Evolutionary conservation across 2,113 vertebrate species (phyloP), one percentile per base, ranked within the genome.

Genomic region (Pitta sordida): DNA sequence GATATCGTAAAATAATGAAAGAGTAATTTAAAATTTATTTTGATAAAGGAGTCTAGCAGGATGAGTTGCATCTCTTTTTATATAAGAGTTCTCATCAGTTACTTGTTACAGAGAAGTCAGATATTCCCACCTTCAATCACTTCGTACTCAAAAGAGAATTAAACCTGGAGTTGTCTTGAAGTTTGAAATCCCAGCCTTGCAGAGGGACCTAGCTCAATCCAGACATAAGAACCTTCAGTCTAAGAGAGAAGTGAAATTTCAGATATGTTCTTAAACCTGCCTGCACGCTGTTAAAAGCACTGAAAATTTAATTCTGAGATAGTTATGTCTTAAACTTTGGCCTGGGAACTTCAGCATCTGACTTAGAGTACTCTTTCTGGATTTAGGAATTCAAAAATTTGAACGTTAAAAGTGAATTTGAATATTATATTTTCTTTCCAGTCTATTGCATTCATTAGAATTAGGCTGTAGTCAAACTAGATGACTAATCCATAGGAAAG

Each of bases 341-440:
- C 12, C 14, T 52, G 13, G 13, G 11, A 17, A 29, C 7, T 22
- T 49, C 20, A 39, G 4, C 36, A 24, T 58, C 37, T 70, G 27
- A 34, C 13, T 70, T 37, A 48, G 11, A 62, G 8, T 55, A 32
- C 14, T 5, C 7, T 17, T 83, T 16, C 19, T 11, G 10, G 24
- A 43, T 81, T 56, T 56, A 87, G 14, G 11, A 87, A 9, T 26
- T 22, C 67, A 36, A 60, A 93, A 87, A n/a, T n/a, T n/a, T n/a
- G n/a, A n/a, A n/a, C n/a, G n/a, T n/a, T n/a, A n/a, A n/a, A n/a
- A n/a, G n/a, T n/a, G n/a, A n/a, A n/a, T n/a, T n/a, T n/a, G n/a
- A n/a, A n/a, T n/a, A n/a, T n/a, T n/a, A n/a, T n/a, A n/a, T 87
- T 90, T 91, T 53, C 60, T 78, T 88, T 58, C 48, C 32, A 58